These are phyloP conservation scores for Micrastur ruficollis DNA, from an alignment of 2,797 vertebrate genomes.

Conservation along the genomic window DNA sequence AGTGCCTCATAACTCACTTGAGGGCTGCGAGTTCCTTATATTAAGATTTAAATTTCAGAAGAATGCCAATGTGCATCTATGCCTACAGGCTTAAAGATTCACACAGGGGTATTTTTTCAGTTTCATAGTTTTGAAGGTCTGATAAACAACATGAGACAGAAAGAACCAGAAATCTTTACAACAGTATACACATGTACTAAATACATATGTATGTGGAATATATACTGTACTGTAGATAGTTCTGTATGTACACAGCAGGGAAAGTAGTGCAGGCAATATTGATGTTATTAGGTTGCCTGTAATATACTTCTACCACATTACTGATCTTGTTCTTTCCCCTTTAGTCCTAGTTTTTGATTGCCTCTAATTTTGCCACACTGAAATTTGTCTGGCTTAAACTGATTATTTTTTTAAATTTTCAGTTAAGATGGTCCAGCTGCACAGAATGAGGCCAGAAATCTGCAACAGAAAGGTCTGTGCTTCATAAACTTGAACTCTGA, in stretches of 20 bases:
- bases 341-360: not conserved
- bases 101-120: not conserved
- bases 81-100: conserved; percentile 12
- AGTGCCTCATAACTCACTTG: conserved; percentile 50
- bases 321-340: not conserved
- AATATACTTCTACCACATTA: not conserved
- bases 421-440: not conserved
- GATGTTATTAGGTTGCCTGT: not conserved
- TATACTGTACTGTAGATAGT: not conserved
- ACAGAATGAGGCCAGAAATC: not conserved
- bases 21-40: not conserved
- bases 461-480: not conserved
- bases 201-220: not conserved
- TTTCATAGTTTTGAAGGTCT: not conserved
- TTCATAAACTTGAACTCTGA: not conserved
- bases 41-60: conserved; percentile 39
- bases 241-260: not conserved
- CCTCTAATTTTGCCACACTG: not conserved
- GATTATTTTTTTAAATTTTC: not conserved
- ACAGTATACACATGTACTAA: not conserved
- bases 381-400: not conserved
- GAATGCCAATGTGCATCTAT: not conserved
- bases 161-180: not conserved
- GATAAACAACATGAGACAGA: not conserved
- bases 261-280: not conserved